phyloP scores from a whole-genome alignment of 2,113 vertebrate genomes.

The Dromaius novaehollandiae region DNA sequence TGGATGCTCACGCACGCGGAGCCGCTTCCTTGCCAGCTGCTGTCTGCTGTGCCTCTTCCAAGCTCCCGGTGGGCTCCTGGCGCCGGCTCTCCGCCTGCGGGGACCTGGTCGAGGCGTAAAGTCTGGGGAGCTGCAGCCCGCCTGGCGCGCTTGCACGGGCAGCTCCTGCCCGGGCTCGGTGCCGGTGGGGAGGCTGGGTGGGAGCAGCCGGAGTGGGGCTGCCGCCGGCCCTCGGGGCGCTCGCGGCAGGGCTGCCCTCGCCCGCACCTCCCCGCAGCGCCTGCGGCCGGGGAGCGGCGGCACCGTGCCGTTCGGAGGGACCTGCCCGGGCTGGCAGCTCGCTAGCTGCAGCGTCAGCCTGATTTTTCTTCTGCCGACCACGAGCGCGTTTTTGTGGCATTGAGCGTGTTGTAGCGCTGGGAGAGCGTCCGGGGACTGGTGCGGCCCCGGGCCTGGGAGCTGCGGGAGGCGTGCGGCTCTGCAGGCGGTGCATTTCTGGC shows the following conservation, averaged over 20 bases:
- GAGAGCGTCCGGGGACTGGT: fast-evolving
- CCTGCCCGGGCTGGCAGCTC: neutral
- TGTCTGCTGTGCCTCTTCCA: neutral
- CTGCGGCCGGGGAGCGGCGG: neutral
- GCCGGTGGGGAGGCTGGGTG: neutral
- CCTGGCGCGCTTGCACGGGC: no score
- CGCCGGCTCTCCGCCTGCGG: neutral
- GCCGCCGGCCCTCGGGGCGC: no score
- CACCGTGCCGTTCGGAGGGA: neutral
- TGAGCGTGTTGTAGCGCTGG: neutral
- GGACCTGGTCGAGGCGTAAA: no score
- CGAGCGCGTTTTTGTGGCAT: neutral
- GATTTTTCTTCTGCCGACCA: neutral
- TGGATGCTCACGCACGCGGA: fast-evolving
- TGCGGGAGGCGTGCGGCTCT: no score
- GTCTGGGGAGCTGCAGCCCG: no score
- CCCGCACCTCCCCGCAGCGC: fast-evolving
- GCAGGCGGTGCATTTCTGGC: no score
- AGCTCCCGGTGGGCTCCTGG: fast-evolving
- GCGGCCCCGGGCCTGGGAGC: no score
- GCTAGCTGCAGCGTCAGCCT: neutral
- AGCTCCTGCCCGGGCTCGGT: neutral
- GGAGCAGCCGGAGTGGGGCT: neutral
- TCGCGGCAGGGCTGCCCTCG: neutral
- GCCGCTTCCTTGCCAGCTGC: neutral